phyloP scores from a whole-genome alignment of 2,113 vertebrate genomes.

The Uropsilus gracilis region DNA sequence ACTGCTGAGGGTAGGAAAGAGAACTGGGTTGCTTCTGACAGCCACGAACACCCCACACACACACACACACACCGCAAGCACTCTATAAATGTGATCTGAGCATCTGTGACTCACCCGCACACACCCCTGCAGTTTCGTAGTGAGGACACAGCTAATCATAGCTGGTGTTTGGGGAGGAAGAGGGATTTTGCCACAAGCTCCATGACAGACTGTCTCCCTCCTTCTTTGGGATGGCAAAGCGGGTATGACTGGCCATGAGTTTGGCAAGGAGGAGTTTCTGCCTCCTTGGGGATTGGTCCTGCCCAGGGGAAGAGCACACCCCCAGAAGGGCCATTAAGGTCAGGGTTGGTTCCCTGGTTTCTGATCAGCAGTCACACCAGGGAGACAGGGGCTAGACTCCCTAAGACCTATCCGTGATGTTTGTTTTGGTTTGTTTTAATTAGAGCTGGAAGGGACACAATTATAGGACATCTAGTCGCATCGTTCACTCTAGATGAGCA shows the following conservation, averaged over 20 bases:
- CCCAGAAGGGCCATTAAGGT: not conserved
- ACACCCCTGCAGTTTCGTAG: conserved; percentile 70
- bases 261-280: not conserved
- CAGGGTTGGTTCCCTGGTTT: not conserved
- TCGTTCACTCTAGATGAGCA: not conserved
- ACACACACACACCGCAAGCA: not conserved
- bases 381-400: not conserved
- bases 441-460: not conserved
- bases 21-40: conserved; percentile 3
- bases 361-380: not conserved
- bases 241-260: not conserved
- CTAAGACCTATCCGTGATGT: not conserved
- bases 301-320: not conserved
- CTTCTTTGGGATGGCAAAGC: not conserved
- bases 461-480: not conserved
- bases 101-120: conserved; percentile 66
- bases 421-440: conserved; percentile 19
- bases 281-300: not conserved
- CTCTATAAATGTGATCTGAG: conserved; percentile 63
- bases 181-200: conserved; percentile 40
- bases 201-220: not conserved
- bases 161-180: conserved; percentile 52
- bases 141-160: conserved; percentile 70
- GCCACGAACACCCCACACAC: not conserved
- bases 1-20: not conserved